Conservation (phyloP, 2,113 vertebrate genomes). For the Rousettus leschenaultii region DNA sequence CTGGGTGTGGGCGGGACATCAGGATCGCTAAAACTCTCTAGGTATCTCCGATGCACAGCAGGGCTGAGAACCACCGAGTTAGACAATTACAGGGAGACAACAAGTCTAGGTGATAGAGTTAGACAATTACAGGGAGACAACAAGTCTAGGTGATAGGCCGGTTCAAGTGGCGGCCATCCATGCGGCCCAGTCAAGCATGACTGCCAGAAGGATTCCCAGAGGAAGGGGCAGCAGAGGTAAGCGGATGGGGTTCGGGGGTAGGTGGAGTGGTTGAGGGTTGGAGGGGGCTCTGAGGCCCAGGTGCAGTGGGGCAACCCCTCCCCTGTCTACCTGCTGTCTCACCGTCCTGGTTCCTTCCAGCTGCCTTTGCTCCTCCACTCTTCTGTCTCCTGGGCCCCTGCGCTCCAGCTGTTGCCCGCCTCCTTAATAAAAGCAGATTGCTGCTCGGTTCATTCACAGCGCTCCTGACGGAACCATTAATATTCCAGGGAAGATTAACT, state of each 20-base stretch:
- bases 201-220: neutral
- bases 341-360: neutral
- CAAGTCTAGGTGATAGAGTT: neutral
- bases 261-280: neutral
- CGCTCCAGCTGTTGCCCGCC: slow-evolving; percentile 11
- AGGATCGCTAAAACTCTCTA: too few species aligned
- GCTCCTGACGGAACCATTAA: slow-evolving; percentile 56
- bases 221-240: neutral
- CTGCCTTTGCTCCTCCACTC: neutral
- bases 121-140: neutral
- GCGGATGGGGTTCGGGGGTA: fast-evolving
- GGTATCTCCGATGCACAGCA: neutral
- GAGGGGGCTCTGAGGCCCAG: neutral
- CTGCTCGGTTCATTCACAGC: neutral
- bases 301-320: neutral
- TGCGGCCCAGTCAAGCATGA: neutral
- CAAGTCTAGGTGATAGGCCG: neutral
- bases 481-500: slow-evolving; percentile 61
- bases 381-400: neutral
- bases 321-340: neutral
- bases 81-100: neutral
- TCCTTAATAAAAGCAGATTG: slow-evolving; percentile 60
- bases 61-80: neutral
- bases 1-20: neutral
- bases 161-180: fast-evolving